Percentiles rank a stretch among this genome's conserved stretches.
These are phyloP conservation scores for Chalcis sispes DNA, from an alignment of 2,888 invertebrate species.

Conservation along the genomic window DNA sequence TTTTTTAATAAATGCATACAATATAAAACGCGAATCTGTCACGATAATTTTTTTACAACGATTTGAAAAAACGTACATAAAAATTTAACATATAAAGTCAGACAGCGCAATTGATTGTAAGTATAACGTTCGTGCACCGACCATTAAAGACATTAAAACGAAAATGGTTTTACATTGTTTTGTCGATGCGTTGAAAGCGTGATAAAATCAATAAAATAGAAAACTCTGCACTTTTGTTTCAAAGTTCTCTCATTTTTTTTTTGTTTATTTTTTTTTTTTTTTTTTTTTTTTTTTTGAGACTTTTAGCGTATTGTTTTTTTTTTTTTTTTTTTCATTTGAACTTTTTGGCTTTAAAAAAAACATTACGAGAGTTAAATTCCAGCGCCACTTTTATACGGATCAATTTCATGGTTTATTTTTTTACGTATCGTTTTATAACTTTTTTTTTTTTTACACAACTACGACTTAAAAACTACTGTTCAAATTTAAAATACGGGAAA, in stretches of 20 bases:
- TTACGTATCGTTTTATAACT: constrained; percentile 32
- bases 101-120: neutral
- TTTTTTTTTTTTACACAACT: constrained; percentile 46
- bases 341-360: constrained; percentile 32
- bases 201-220: constrained; percentile 40
- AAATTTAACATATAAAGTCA: constrained; percentile 1
- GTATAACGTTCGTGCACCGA: neutral
- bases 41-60: neutral
- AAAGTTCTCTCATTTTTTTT: neutral
- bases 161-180: constrained; percentile 41
- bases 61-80: neutral
- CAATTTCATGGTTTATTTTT: constrained; percentile 44
- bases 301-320: constrained; percentile 42
- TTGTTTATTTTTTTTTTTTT: constrained; percentile 1
- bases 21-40: too few relatives aligned
- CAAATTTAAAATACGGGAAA: constrained; percentile 28
- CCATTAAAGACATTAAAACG: constrained; percentile 19
- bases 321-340: constrained; percentile 43
- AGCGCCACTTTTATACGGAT: constrained; percentile 39
- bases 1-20: too few relatives aligned
- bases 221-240: constrained; percentile 38
- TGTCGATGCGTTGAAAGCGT: constrained; percentile 6
- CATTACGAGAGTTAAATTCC: constrained; percentile 38
- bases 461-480: constrained; percentile 22
- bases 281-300: constrained; percentile 9